Conservation (phyloP, 2,797 vertebrate species). For the Periophthalmus magnuspinnatus region DNA sequence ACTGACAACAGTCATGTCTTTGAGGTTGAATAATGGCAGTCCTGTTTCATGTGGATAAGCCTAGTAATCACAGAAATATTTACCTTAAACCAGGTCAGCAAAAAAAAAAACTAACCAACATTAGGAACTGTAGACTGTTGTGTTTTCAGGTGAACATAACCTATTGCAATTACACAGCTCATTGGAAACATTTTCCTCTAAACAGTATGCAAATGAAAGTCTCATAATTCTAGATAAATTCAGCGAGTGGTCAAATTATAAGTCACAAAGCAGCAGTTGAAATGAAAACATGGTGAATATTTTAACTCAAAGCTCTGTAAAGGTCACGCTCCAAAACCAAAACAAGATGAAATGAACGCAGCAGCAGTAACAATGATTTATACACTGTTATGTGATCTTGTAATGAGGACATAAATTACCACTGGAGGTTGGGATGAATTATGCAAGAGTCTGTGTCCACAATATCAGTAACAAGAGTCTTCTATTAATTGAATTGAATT, state of each 20-base stretch:
- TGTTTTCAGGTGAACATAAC: too few relatives aligned
- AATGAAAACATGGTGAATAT: slow-evolving; percentile 28
- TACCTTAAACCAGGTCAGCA: too few relatives aligned
- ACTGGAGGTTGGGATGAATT: background rate
- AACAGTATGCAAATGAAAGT: background rate
- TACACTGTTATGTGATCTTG: background rate
- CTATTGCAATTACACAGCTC: background rate
- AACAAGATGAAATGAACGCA: slow-evolving; percentile 23
- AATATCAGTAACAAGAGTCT: slow-evolving; percentile 4
- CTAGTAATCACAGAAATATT: too few relatives aligned
- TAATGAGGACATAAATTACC: slow-evolving; percentile 5
- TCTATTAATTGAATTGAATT: background rate
- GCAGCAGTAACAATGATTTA: slow-evolving; percentile 15
- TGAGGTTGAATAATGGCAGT: too few relatives aligned
- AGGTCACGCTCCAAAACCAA: slow-evolving; percentile 30
- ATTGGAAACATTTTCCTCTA: background rate
- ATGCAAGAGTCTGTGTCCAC: slow-evolving; percentile 2
- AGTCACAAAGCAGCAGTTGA: background rate
- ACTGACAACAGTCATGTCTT: too few relatives aligned
- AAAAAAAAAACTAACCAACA: too few relatives aligned
- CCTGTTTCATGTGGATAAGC: too few relatives aligned
- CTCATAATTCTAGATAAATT: background rate
- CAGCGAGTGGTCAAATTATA: slow-evolving; percentile 2
- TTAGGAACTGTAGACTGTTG: too few relatives aligned
- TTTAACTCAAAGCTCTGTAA: slow-evolving; percentile 24